Percentiles rank a stretch among this genome's conserved stretches.
Evolutionary conservation across 2,888 invertebrate species (phyloP).

Genomic region (Lepidochrysops patricia): DNA sequence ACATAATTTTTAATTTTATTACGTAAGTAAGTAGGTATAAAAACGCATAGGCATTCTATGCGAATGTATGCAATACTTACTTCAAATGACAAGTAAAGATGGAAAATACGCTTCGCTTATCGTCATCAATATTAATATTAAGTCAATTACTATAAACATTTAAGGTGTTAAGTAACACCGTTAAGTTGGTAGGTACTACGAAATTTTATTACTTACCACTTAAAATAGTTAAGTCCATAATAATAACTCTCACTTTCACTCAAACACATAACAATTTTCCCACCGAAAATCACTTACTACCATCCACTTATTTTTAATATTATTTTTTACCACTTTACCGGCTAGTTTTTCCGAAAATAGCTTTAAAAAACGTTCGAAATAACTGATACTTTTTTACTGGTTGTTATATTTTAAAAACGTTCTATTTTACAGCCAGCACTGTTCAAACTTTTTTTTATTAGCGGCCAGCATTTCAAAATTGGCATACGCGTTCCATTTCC

Average conservation of each 20-base stretch:
- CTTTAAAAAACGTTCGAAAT: not conserved
- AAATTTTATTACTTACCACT: not conserved
- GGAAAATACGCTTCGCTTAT: too few relatives aligned
- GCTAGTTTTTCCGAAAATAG: too few relatives aligned
- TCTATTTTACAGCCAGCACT: not conserved
- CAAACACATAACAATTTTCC: conserved; percentile 17
- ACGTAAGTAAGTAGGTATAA: too few relatives aligned
- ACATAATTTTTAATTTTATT: too few relatives aligned
- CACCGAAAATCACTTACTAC: conserved; percentile 10
- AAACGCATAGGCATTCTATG: too few relatives aligned
- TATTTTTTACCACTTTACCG: too few relatives aligned
- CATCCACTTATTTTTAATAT: conserved; percentile 2
- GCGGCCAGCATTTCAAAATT: conserved; percentile 3
- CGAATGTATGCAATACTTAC: too few relatives aligned
- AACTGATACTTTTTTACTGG: not conserved
- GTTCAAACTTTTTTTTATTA: not conserved
- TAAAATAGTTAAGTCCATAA: conserved; percentile 18
- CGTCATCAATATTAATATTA: too few relatives aligned
- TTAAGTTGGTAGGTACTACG: too few relatives aligned
- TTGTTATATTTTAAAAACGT: not conserved
- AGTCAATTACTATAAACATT: too few relatives aligned
- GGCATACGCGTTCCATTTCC: conserved; percentile 24
- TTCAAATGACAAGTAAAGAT: too few relatives aligned
- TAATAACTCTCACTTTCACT: conserved; percentile 21
- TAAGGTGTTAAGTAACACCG: too few relatives aligned